Base-by-base conservation (phyloP, 1,140 invertebrate species). In the Hylyphantes graminicola region DNA sequence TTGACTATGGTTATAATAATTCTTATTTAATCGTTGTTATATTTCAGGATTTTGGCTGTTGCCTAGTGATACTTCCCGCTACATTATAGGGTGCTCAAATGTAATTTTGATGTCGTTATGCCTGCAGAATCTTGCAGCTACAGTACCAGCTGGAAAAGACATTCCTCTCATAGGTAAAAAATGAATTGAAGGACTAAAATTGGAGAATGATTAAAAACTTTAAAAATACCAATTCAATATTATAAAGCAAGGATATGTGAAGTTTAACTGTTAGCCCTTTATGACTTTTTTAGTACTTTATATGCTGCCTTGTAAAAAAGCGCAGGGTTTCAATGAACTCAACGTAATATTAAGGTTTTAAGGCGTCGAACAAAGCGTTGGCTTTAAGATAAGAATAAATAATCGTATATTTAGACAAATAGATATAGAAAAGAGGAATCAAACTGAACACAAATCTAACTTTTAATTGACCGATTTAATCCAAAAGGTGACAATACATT, bases 11-110 rank as follows among this genome's bases (percentile, higher is more conserved):
- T n/a, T n/a, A 35, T 35, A 35, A 35, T 35, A 35, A 35, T 35
- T 35, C 35, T 35, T 35, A n/a, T n/a, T n/a, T n/a, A n/a, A n/a
- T n/a, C n/a, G n/a, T n/a, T n/a, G n/a, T n/a, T n/a, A 7, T 0
- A 17, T 76, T 76, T 7, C 21, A 77, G 75, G 75, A 21, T 77
- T 77, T 19, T 77, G 75, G 75, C 51, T 77, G 15, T 54, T 65
- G 48, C 48, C 75, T 3, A 53, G n/a, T 7, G 75, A 77, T 8
- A 48, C 12, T 0, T 19, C 75, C 0, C 75, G 75, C n/a, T 65
- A 53, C 61, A 2, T 77, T 50, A 77, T 77, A 15, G 75, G 75
- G 19, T 77, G 59, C 15, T 64, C 75, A 9, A 77, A 77, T 35
- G 15, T 77, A 2, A 54, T 77, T 8, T 48, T 77, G 61, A 64